Evolutionary conservation across 2,797 vertebrate genomes (phyloP), one percentile per base, ranked within the genome.

Genomic region (Gila robusta): DNA sequence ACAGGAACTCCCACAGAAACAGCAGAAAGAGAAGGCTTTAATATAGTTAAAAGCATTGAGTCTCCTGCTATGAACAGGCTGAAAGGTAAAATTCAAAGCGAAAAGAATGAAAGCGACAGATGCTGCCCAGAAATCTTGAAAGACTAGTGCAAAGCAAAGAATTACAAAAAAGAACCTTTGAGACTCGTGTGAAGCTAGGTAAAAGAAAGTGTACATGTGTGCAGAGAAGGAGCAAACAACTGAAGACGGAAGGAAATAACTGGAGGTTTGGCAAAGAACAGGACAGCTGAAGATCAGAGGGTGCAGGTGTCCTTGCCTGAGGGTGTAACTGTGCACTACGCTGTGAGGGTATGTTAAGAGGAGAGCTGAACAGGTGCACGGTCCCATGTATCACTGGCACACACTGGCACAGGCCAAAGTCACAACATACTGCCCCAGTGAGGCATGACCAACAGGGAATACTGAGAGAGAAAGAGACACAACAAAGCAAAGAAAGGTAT

Each of bases 331-430:
- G 21, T 0, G 41, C 56, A 44, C 41, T 72, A 78, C 28, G 10
- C 72, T 82, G 79, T 54, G 72, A 79, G 54, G 81, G 64, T 52
- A 81, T 71, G 35, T 41, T 41, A 70, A 78, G 69, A 72, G 66
- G 66, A 80, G 56, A 86, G 80, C 80, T 59, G 82, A 90, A 90
- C 89, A 90, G 89, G 88, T 89, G 89, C 86, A 62, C 21, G 0
- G 78, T 85, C 76, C 85, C 71, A 81, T 64, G 86, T 82, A 84
- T 83, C 54, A 84, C 41, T 88, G 83, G 87, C 81, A 87, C 52
- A 64, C 54, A 89, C 77, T 90, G 85, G 87, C 86, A 88, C 41
- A 70, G 62, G 67, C 74, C 73, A 82, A 84, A 82, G n/a, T 73
- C 70, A 73, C 76, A 81, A 62, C 86, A 88, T 70, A 87, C 87